A percentile compares a stretch with the other conserved stretches of the same genome.
Evolutionary conservation across 2,797 vertebrate genomes (phyloP).

Genomic region (Poeciliopsis paucimaculata): DNA sequence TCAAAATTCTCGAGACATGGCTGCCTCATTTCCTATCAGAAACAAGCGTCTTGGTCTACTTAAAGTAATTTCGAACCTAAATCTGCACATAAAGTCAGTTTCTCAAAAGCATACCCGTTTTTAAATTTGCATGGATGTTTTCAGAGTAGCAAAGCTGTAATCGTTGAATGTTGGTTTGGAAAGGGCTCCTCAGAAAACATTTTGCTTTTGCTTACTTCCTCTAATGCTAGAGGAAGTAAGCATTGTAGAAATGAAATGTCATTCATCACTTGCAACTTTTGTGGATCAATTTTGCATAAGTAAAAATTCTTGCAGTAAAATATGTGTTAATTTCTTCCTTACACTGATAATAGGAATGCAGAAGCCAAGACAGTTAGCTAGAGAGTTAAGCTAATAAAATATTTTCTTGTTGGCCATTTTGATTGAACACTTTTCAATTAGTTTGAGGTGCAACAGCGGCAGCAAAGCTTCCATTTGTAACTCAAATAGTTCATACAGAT

Average conservation of each 20-base stretch:
- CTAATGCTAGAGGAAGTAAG: neutral
- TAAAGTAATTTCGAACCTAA: neutral
- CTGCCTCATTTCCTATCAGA: neutral
- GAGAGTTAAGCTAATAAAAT: neutral
- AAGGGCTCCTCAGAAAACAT: neutral
- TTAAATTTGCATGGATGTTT: neutral
- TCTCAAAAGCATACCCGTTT: neutral
- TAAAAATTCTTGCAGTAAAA: neutral
- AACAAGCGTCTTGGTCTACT: neutral
- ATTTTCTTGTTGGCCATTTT: neutral
- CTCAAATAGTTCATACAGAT: neutral
- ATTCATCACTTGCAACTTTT: neutral
- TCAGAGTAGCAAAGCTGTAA: neutral
- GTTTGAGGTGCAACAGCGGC: neutral
- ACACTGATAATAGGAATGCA: neutral
- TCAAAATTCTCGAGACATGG: neutral
- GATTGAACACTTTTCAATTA: neutral
- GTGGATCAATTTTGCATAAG: neutral
- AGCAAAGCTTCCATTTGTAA: neutral
- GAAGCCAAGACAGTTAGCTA: neutral
- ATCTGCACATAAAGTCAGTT: neutral
- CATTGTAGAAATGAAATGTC: neutral
- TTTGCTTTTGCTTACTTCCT: neutral
- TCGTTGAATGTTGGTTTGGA: neutral
- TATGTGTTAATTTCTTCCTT: neutral